These are phyloP conservation scores for Eleutherodactylus coqui DNA, from an alignment of 2,797 vertebrate genomes.

Conservation along the genomic window DNA sequence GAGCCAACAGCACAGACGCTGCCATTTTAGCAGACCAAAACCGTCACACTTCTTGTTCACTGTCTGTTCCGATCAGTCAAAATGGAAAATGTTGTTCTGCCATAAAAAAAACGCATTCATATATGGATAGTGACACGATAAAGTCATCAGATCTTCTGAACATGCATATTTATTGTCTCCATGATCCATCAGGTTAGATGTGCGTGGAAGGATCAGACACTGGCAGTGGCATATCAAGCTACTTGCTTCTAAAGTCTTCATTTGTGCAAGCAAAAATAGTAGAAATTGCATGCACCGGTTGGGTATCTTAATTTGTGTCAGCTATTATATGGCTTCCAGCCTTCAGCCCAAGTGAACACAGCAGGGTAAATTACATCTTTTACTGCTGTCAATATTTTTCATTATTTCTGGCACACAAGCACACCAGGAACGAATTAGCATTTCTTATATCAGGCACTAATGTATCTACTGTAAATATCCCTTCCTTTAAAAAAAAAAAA, in stretches of 20 bases:
- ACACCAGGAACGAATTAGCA: background rate
- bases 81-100: background rate
- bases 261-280: background rate
- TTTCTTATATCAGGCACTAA: background rate
- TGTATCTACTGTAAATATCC: background rate
- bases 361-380: background rate
- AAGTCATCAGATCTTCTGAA: background rate
- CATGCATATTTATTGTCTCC: slow-evolving; percentile 6
- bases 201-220: background rate
- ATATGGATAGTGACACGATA: background rate
- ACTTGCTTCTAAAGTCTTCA: background rate
- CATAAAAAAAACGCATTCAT: background rate
- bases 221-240: background rate
- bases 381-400: background rate
- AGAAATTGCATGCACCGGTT: background rate
- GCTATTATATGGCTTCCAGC: background rate
- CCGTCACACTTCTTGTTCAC: background rate
- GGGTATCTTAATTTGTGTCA: background rate
- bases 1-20: background rate
- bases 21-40: background rate
- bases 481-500: too few species aligned
- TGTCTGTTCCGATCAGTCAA: background rate
- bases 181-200: background rate
- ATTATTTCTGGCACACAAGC: slow-evolving; percentile 20
- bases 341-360: slow-evolving; percentile 1